phyloP scores from a whole-genome alignment of 2,113 vertebrate genomes.

The Nycticebus coucang region DNA sequence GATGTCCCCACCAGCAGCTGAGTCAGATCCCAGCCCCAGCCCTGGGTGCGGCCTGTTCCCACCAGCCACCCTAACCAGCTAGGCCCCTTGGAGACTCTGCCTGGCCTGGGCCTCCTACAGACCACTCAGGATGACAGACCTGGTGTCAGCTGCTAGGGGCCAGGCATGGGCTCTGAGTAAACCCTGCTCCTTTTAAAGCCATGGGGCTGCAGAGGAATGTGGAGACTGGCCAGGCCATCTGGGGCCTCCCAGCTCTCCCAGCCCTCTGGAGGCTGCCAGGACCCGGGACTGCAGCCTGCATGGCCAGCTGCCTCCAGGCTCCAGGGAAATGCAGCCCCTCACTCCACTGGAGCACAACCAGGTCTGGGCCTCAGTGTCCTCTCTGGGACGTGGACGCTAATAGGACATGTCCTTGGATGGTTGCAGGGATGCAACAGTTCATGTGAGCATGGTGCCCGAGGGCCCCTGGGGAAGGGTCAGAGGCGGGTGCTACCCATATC shows the following conservation, averaged over 20 bases:
- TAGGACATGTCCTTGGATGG: not conserved
- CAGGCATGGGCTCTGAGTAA: conserved; percentile 6
- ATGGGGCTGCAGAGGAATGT: conserved; percentile 45
- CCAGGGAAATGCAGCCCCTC: not conserved
- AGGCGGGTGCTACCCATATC: not conserved
- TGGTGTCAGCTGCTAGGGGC: not conserved
- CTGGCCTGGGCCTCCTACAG: not conserved
- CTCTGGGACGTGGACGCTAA: not conserved
- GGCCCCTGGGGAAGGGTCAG: not conserved
- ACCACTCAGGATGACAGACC: not conserved
- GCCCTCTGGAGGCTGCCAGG: not conserved
- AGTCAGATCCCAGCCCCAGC: not conserved
- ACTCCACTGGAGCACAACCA: not conserved
- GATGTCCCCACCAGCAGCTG: fast-evolving
- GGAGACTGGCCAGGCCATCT: conserved; percentile 38
- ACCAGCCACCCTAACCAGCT: not conserved
- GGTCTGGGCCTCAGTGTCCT: not conserved
- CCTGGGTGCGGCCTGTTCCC: not conserved
- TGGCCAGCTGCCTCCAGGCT: not conserved
- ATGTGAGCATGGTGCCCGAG: not conserved
- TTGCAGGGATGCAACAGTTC: fast-evolving
- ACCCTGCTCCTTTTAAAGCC: conserved; percentile 73
- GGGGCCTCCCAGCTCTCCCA: not conserved
- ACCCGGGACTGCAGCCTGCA: not conserved
- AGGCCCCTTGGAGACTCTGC: not conserved